Evolutionary conservation across 2,113 vertebrate genomes (phyloP).

Genomic region (Ploceus nigricollis): DNA sequence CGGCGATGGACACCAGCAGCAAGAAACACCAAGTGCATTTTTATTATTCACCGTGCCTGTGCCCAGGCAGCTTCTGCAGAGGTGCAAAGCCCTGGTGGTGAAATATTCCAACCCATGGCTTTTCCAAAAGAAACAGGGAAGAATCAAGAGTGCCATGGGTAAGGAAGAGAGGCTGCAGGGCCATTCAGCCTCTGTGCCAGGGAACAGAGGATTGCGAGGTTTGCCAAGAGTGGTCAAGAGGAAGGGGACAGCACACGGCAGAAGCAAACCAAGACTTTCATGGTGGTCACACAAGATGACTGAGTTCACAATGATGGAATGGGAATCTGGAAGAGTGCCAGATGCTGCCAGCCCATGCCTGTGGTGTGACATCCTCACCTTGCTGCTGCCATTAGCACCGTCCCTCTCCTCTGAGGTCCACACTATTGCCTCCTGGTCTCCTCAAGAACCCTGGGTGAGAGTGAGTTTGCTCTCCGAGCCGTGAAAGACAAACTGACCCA

Average conservation of each 20-base stretch:
- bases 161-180: background rate
- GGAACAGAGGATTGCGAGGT: background rate
- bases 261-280: background rate
- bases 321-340: background rate
- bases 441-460: background rate
- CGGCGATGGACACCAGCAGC: background rate
- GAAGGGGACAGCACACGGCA: background rate
- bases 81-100: background rate
- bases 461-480: background rate
- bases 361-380: background rate
- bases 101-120: background rate
- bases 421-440: background rate
- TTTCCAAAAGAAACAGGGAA: background rate
- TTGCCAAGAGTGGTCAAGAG: background rate
- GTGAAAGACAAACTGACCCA: background rate
- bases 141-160: background rate
- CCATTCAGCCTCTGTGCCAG: background rate
- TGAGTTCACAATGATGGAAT: rapidly evolving
- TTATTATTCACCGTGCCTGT: background rate
- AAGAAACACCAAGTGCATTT: background rate
- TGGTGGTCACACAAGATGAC: background rate
- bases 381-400: background rate
- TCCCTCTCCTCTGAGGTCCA: background rate
- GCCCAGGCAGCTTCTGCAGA: background rate
- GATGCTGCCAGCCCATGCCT: background rate